Conservation (phyloP, 2,113 vertebrate species). For the Bagarius yarrelli region DNA sequence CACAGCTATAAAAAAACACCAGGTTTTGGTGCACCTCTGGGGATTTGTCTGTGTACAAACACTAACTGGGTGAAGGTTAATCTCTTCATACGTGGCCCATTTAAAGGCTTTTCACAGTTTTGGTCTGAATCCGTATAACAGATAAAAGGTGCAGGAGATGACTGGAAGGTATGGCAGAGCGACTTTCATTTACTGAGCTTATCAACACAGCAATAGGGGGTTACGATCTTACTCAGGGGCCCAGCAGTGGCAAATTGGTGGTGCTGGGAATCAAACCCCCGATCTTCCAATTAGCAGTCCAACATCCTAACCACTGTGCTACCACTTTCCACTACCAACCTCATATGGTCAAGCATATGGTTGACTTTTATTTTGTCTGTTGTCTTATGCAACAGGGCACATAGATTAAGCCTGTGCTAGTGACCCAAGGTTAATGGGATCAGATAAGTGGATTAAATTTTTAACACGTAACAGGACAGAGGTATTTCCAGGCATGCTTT, state of each 20-base stretch:
- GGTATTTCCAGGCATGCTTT: constrained; percentile 10
- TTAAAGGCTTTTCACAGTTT: constrained; percentile 23
- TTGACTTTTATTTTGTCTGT: constrained; percentile 32
- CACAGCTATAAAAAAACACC: neutral
- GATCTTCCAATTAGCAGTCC: too few species aligned
- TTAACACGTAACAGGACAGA: constrained; percentile 16
- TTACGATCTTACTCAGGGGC: too few species aligned
- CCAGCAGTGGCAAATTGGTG: too few species aligned
- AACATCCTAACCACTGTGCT: too few species aligned
- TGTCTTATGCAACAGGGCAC: constrained; percentile 23
- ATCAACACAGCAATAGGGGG: too few species aligned
- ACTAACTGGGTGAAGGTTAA: constrained; percentile 33
- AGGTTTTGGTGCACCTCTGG: neutral
- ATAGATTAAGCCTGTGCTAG: constrained; percentile 42
- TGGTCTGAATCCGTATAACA: neutral
- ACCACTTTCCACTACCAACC: neutral
- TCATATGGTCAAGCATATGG: neutral
- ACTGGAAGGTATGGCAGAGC: neutral
- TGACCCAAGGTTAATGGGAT: constrained; percentile 48
- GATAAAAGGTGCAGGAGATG: constrained; percentile 1
- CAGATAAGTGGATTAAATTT: constrained; percentile 44
- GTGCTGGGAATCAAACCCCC: too few species aligned
- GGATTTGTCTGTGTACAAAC: constrained; percentile 21
- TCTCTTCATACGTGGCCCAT: constrained; percentile 33
- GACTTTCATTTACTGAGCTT: too few species aligned